Conservation (phyloP, 2,113 vertebrate species). For the Gavia stellata region DNA sequence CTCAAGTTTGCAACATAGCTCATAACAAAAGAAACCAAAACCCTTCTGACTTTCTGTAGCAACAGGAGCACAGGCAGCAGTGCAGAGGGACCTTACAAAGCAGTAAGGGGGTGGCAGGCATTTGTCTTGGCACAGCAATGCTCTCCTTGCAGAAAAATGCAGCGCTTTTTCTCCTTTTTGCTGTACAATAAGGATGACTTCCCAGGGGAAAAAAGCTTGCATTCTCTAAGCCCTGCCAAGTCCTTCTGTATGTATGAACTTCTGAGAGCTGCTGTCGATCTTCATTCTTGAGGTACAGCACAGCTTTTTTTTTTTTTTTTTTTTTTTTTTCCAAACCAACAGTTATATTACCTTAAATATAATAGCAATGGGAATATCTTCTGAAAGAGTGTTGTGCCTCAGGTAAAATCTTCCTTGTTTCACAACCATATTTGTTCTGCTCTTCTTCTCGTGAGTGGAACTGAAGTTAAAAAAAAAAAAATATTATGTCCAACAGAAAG, state of each 20-base stretch:
- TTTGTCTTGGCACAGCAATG: neutral
- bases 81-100: neutral
- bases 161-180: neutral
- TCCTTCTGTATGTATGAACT: neutral
- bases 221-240: neutral
- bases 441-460: slow-evolving; percentile 98
- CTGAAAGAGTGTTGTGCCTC: slow-evolving; percentile 94
- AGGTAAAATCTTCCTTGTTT: slow-evolving; percentile 96
- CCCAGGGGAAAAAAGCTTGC: neutral
- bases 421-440: slow-evolving; percentile 94
- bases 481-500: neutral
- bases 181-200: neutral
- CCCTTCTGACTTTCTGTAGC: neutral
- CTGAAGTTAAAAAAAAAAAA: slow-evolving; percentile 63
- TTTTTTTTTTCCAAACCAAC: neutral
- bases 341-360: slow-evolving; percentile 89
- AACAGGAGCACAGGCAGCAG: neutral
- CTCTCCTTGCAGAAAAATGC: neutral
- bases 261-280: neutral
- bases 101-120: neutral
- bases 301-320: neutral
- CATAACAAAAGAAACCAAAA: neutral
- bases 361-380: slow-evolving; percentile 95
- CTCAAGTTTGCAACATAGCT: neutral
- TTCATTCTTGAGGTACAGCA: neutral